Evolutionary conservation across 2,888 invertebrate genomes (phyloP).

Genomic region (Limnephilus marmoratus): DNA sequence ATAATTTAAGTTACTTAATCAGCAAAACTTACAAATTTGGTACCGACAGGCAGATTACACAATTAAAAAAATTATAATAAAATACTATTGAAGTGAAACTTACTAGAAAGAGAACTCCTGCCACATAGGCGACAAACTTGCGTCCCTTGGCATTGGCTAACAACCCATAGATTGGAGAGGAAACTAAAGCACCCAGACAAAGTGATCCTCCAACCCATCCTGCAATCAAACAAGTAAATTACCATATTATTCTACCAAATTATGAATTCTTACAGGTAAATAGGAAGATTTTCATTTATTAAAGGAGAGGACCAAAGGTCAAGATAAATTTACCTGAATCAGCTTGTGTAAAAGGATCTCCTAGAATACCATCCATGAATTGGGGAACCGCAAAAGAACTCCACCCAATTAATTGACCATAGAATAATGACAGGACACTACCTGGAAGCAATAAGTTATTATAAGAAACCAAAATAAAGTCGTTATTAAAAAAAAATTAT

Average conservation of each 20-base stretch:
- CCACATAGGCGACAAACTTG: conserved; percentile 73
- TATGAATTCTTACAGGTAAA: no score
- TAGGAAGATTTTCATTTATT: not conserved
- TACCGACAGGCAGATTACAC: no score
- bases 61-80: no score
- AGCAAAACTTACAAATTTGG: no score
- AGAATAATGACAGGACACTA: conserved; percentile 50
- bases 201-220: conserved; percentile 63
- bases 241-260: no score
- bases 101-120: conserved; percentile 73
- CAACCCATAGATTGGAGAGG: conserved; percentile 74
- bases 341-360: not conserved
- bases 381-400: conserved; percentile 55
- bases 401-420: conserved; percentile 61
- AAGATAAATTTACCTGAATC: not conserved
- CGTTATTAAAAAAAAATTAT: no score
- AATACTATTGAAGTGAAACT: conserved; percentile 68
- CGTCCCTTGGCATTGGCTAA: conserved; percentile 74
- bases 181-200: conserved; percentile 74
- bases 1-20: no score
- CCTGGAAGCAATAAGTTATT: conserved; percentile 48
- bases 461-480: no score
- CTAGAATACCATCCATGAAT: conserved; percentile 45
- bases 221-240: not conserved
- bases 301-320: not conserved